Conservation (phyloP, 1,140 invertebrate genomes). For the Diachasma alloeum region DNA sequence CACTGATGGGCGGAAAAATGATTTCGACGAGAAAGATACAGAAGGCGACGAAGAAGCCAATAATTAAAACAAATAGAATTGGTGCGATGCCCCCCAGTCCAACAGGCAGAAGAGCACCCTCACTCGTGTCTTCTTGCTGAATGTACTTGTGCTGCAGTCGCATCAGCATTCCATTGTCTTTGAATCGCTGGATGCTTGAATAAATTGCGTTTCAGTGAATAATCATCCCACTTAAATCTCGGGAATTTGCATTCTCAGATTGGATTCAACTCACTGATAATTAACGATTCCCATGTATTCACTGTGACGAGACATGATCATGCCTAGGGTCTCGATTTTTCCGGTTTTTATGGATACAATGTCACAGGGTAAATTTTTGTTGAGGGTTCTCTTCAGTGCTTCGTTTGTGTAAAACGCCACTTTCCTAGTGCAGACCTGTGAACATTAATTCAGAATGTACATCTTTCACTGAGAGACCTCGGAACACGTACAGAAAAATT, state of each 20-base stretch:
- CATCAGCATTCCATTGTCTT: slow-evolving; percentile 31
- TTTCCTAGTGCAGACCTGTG: slow-evolving; percentile 34
- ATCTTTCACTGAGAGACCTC: too few relatives aligned
- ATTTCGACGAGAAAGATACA: background rate
- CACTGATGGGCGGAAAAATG: background rate
- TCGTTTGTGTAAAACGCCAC: slow-evolving; percentile 32
- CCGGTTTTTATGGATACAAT: slow-evolving; percentile 28
- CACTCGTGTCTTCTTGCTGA: background rate
- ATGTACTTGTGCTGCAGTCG: slow-evolving; percentile 22
- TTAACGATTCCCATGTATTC: slow-evolving; percentile 32
- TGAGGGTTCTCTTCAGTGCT: slow-evolving; percentile 17
- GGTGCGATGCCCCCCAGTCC: slow-evolving; percentile 21
- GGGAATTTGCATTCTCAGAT: too few relatives aligned
- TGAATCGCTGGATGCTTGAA: slow-evolving; percentile 36
- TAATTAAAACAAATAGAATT: background rate
- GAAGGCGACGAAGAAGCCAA: background rate
- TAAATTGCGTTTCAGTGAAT: background rate
- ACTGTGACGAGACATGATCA: slow-evolving; percentile 27
- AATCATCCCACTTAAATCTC: background rate
- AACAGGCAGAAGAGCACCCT: background rate
- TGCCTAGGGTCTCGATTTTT: slow-evolving; percentile 25
- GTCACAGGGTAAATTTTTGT: slow-evolving; percentile 25
- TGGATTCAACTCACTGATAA: slow-evolving; percentile 34
- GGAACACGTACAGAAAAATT: too few relatives aligned
- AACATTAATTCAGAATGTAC: background rate